Evolutionary conservation across 1,140 invertebrate species (phyloP).

Genomic region (Coelopa frigida): DNA sequence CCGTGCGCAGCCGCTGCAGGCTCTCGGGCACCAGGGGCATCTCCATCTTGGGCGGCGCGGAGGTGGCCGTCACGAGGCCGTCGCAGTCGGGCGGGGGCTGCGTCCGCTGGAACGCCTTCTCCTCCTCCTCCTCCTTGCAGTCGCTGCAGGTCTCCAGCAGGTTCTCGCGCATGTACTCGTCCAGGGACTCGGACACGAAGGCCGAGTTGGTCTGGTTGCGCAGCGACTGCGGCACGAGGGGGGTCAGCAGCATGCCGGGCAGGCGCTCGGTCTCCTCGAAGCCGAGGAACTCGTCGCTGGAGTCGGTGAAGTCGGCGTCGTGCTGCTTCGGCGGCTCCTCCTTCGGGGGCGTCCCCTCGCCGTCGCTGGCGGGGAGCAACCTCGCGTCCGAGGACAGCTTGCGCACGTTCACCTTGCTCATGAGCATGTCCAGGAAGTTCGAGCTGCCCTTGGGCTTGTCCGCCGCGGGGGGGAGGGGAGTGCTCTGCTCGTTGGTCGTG

Average conservation of each 20-base stretch:
- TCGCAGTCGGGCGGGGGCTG: conserved; percentile 16
- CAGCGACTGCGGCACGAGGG: conserved; percentile 28
- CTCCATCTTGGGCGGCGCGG: conserved; percentile 30
- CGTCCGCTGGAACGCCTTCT: neutral
- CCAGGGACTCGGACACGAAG: conserved; percentile 33
- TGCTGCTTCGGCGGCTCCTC: neutral
- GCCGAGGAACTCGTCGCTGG: conserved; percentile 34
- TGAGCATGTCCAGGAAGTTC: conserved; percentile 39
- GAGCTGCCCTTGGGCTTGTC: conserved; percentile 12
- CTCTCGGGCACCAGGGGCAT: conserved; percentile 36
- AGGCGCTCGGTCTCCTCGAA: conserved; percentile 35
- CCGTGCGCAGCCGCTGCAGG: conserved; percentile 31
- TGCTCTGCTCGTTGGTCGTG: neutral
- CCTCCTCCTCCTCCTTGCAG: conserved; percentile 2
- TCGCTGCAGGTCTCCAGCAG: conserved; percentile 13
- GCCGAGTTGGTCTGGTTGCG: conserved; percentile 23
- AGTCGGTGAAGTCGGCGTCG: conserved; percentile 15
- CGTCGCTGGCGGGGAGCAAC: neutral
- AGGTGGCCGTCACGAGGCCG: conserved; percentile 29
- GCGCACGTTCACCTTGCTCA: conserved; percentile 29
- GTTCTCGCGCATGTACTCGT: conserved; percentile 35
- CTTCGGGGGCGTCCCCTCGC: neutral
- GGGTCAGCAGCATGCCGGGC: conserved; percentile 39
- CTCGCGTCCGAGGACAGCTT: conserved; percentile 6
- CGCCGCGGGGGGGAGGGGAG: too few relatives aligned